Evolutionary conservation across 2,797 vertebrate species (phyloP), one percentile per base, ranked within the genome.

Genomic region (Stomatorhinus walkeri): DNA sequence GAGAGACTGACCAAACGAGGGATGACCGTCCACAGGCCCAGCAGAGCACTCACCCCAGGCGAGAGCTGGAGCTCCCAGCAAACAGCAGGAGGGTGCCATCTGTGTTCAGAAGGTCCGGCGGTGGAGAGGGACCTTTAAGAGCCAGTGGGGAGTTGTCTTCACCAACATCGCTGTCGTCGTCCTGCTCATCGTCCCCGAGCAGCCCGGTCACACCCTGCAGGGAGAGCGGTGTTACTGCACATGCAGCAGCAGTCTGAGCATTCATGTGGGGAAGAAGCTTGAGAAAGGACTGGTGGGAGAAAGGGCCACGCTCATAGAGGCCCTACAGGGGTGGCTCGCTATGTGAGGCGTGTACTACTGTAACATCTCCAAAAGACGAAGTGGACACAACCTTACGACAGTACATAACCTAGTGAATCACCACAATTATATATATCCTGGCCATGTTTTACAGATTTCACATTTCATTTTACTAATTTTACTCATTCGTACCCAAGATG

Each of bases 31-130:
- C 36, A 49, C 87, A 43, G 1, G 1, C 40, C 32, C 4, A 72
- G 32, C 32, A 72, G 87, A 49, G 4, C 54, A 90, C 91, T 91
- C 91, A 99, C 98, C 96, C 96, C 12, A 96, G 97, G 90, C 97
- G 97, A 32, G 97, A 98, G 91, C 94, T 95, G 88, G 97, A 99
- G 93, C 93, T 98, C 28, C 98, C 97, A 1, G 97, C 97, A 87
- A 99, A 99, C 19, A 99, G 95, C 94, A 99, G 94, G 84, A 99
- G 90, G 0, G 97, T 97, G 0, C 97, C 96, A 22, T 99, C 98
- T 0, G 95, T 94, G 89, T 94, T 94, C 6, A 95, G 90, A 2
- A 94, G 92, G 89, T 95, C 94, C 0, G 93, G 94, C 5, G 91
- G 91, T 0, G 90, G 93, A 1, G 96, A 97, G 1, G 94, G 94